Evolutionary conservation across 2,888 invertebrate species (phyloP), one percentile per base, ranked within the genome.

Genomic region (Augochlorella aurata): DNA sequence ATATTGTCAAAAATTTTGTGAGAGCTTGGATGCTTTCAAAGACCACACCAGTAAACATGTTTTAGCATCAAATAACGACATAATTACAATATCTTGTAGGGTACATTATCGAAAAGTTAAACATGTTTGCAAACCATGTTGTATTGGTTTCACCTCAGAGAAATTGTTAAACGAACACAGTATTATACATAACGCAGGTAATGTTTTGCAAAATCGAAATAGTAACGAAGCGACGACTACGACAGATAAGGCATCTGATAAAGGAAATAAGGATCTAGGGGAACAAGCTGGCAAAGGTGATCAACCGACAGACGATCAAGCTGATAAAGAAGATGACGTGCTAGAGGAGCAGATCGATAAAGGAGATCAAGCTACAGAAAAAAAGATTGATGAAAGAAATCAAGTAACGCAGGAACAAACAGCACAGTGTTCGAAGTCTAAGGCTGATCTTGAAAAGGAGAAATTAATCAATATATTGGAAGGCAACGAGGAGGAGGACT

Each of bases 111-210:
- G 24, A 2, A 12, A 83, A 12, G 44, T 75, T 7, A 29, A 79
- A 16, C 84, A 87, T n/a, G 69, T 67, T 16, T 91, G 91, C 14
- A 45, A 66, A 2, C 38, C 58, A 0, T 91, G 92, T 45, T 76
- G 77, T 10, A 77, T 86, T 14, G 82, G 80, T 5, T 90, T 91
- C 47, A 85, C 87, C 2, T 84, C 82, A 1, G 18, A 77, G 7
- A 66, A 49, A 38, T 74, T 63, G 2, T 77, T 89, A 63, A 72
- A 74, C 0, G 85, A 89, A 8, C 91, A 91, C 73, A 29, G 52
- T 4, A 29, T 67, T 3, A 52, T 74, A 16, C 87, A 88, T 61
- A 49, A 61, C n/a, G 1, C 1, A 50, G 29, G 0, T 2, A 4
- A 0, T 1, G 10, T 18, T 29, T 29, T 29, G 1, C 29, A 4